Conservation (phyloP, 2,113 vertebrate genomes). For the Pomatostomus ruficeps region DNA sequence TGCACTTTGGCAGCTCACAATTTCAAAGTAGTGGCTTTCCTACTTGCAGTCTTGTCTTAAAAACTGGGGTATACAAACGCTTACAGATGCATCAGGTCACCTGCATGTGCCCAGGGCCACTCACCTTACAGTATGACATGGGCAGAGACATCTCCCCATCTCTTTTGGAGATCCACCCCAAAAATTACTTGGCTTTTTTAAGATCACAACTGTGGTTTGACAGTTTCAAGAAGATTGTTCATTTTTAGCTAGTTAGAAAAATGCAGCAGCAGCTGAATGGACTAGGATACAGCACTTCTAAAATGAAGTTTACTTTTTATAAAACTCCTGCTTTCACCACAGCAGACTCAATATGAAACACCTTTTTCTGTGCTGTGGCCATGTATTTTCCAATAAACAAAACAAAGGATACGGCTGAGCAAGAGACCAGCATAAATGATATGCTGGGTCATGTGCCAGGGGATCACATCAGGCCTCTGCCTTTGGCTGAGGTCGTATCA, state of each 20-base stretch:
- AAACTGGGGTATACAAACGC: not conserved
- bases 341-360: not conserved
- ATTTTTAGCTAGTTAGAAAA: not conserved
- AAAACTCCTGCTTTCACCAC: not conserved
- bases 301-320: not conserved
- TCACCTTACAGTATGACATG: not conserved
- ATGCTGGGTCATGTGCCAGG: fast-evolving
- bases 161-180: not conserved
- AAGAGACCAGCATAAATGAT: not conserved
- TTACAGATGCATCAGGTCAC: not conserved
- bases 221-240: not conserved
- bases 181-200: not conserved
- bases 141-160: not conserved
- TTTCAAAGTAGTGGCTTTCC: not conserved
- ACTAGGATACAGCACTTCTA: not conserved
- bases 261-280: not conserved
- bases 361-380: not conserved
- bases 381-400: not conserved
- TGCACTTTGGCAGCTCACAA: not conserved
- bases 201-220: not conserved
- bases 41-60: not conserved
- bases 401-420: not conserved
- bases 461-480: not conserved
- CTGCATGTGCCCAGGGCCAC: not conserved
- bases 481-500: not conserved